Evolutionary conservation across 37 sponge, comb jelly and placozoan species (phyloP), one percentile per base, ranked within the genome.

Genomic region (Agelas oroides): DNA sequence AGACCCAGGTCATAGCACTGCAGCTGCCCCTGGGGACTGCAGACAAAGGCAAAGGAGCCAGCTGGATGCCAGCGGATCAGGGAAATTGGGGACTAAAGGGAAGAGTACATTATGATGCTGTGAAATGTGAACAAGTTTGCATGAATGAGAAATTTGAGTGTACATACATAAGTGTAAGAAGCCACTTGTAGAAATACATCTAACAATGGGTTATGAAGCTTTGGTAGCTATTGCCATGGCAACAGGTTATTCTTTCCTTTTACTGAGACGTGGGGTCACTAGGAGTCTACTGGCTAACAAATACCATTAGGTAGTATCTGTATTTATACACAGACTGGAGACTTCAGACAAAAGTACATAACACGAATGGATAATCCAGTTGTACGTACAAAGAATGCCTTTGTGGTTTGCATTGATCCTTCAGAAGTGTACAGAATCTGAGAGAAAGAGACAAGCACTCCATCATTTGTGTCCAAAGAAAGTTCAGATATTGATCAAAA

Each of bases 1-100:
- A 92, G 85, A 0, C 72, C 89, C 21, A 74, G 5, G 81, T 92
- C 93, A 79, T 56, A 87, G 52, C 80, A 88, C 65, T 92, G 93
- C 16, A 92, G 33, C 64, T 80, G 73, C 33, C 89, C 93, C 12
- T 16, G 33, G 53, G 75, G 30, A 53, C 88, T 66, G 32, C 80
- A 70, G 16, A 92, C 86, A 39, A 88, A 70, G 31, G 59, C 89
- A 66, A 92, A 23, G 39, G 71, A 31, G 17, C 88, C 93, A 64
- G 90, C 80, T 25, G 93, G 90, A 60, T 92, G 90, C 93, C 93
- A 92, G 31, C 53, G 59, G 71, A 88, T 68, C 38, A 66, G 62
- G 31, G 81, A 59, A 56, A 90, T 90, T 12, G 80, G 74, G 2
- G 73, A 71, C 90, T 90, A 32, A 12, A 71, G 46, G 64, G 71